Conservation (phyloP, 1,140 invertebrate species). For the Muscidifurax raptorellus region DNA sequence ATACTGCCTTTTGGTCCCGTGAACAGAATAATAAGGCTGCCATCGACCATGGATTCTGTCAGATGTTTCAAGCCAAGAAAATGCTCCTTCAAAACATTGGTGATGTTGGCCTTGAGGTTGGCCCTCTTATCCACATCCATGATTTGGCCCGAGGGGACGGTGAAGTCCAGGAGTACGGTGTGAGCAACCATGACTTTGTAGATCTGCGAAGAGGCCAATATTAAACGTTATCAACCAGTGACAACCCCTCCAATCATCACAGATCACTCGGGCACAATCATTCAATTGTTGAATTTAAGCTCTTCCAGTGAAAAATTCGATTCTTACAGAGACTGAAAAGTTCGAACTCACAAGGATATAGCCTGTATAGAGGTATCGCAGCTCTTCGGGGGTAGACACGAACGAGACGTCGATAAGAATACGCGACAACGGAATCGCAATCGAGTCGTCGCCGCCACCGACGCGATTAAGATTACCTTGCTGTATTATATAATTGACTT, state of each 20-base stretch:
- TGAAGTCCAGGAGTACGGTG: conserved; percentile 88
- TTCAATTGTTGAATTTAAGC: too few species aligned
- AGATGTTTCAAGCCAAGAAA: conserved; percentile 81
- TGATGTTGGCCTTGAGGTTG: conserved; percentile 80
- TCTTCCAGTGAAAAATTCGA: background rate
- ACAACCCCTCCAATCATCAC: background rate
- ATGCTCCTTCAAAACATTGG: conserved; percentile 81
- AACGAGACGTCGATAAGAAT: background rate
- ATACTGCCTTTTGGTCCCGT: conserved; percentile 82
- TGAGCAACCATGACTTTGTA: conserved; percentile 83
- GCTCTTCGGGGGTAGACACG: background rate
- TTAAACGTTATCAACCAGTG: background rate
- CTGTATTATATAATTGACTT: conserved; percentile 53
- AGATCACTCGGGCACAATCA: background rate
- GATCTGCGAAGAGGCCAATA: conserved; percentile 45
- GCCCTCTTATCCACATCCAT: conserved; percentile 81
- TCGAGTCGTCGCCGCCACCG: background rate
- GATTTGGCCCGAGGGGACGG: conserved; percentile 81
- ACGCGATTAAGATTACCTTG: conserved; percentile 1
- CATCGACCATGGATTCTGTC: conserved; percentile 79
- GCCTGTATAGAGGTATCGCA: background rate
- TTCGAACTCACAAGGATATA: background rate
- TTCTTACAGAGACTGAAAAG: background rate
- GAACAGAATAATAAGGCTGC: conserved; percentile 81
- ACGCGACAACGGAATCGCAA: background rate